Evolutionary conservation across 1,140 invertebrate species (phyloP).

Genomic region (Zelostemma sp.): DNA sequence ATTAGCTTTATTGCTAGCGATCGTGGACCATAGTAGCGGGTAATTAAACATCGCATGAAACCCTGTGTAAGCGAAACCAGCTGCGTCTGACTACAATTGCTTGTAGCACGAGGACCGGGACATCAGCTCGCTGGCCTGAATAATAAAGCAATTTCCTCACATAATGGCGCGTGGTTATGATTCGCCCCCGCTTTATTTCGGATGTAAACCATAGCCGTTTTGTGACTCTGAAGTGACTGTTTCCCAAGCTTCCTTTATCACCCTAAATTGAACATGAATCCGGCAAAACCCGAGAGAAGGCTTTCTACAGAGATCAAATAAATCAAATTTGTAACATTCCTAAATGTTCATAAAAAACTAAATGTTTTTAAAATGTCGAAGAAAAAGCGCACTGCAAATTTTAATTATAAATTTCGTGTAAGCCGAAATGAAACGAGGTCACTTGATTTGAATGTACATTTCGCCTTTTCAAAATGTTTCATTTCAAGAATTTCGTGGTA

Average conservation of each 20-base stretch:
- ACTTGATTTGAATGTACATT: too few relatives aligned
- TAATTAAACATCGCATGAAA: conserved; percentile 46
- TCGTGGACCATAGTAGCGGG: conserved; percentile 12
- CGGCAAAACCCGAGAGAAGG: too few relatives aligned
- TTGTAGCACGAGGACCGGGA: conserved; percentile 2
- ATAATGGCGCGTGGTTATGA: conserved; percentile 25
- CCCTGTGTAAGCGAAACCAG: conserved; percentile 30
- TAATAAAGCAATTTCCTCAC: conserved; percentile 55
- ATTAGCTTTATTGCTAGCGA: conserved; percentile 37
- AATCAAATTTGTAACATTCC: too few relatives aligned
- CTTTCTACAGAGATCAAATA: too few relatives aligned
- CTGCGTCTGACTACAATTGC: conserved; percentile 55
- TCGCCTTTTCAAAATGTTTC: background rate
- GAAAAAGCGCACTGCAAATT: too few relatives aligned
- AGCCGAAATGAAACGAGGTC: too few relatives aligned
- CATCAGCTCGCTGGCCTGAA: conserved; percentile 25
- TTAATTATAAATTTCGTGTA: too few relatives aligned
- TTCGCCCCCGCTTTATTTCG: conserved; percentile 20
- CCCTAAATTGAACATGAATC: background rate
- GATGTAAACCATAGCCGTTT: conserved; percentile 1
- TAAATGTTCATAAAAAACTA: too few relatives aligned
- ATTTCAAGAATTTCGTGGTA: background rate
- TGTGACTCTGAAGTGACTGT: conserved; percentile 4
- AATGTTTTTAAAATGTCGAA: conserved; percentile 6
- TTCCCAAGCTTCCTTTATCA: background rate